Evolutionary conservation across 2,113 vertebrate genomes (phyloP).

Genomic region (Elephas maximus): DNA sequence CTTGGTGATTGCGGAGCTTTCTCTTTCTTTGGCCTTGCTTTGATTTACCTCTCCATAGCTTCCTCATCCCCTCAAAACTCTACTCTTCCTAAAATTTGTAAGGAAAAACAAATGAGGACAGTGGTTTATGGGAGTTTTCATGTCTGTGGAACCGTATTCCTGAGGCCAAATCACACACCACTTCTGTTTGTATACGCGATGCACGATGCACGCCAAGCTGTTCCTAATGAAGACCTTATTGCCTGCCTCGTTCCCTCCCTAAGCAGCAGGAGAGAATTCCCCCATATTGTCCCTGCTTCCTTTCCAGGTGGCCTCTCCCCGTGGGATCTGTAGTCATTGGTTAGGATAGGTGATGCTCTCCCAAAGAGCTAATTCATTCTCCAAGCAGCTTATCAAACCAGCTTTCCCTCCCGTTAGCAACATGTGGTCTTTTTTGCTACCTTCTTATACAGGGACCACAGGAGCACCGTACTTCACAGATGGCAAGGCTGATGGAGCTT

Average conservation of each 20-base stretch:
- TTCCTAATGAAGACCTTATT: conserved; percentile 65
- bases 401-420: neutral
- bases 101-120: neutral
- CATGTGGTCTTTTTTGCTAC: neutral
- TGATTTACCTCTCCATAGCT: neutral
- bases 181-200: conserved; percentile 20
- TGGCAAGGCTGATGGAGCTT: neutral
- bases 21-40: conserved; percentile 25
- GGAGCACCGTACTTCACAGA: neutral
- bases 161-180: neutral
- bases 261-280: neutral
- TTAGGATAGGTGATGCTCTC: conserved; percentile 44
- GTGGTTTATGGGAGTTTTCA: neutral
- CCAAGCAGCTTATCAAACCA: neutral
- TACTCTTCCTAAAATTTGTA: neutral
- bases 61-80: neutral
- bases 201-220: conserved; percentile 38
- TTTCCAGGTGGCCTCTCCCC: conserved; percentile 70
- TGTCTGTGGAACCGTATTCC: neutral
- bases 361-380: neutral
- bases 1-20: conserved; percentile 7
- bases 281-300: conserved; percentile 54
- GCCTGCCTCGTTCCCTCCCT: neutral
- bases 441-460: neutral
- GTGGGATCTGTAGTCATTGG: conserved; percentile 57